phyloP scores from a whole-genome alignment of 1,140 invertebrate species.

The Olivierus martensii region DNA sequence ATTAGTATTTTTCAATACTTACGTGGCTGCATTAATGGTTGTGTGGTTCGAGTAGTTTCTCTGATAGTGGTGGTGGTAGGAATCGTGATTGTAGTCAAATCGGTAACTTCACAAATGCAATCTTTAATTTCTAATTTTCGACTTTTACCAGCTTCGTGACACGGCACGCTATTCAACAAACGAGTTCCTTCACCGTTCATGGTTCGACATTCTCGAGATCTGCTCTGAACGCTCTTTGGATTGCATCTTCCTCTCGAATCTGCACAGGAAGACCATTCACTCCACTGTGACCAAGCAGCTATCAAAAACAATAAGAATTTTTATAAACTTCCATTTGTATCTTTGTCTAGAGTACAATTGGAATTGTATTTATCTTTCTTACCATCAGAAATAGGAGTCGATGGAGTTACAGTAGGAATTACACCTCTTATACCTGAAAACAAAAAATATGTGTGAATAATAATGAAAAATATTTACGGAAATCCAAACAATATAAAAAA shows the following conservation, averaged over 20 bases:
- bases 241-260: neutral
- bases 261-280: neutral
- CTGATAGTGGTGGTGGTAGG: neutral
- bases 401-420: neutral
- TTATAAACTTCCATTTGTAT: neutral
- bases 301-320: too few relatives aligned
- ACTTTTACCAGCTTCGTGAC: neutral
- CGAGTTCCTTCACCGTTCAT: neutral
- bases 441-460: neutral
- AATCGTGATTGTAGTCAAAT: too few relatives aligned
- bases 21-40: neutral
- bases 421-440: neutral
- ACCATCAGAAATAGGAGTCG: neutral
- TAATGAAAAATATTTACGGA: neutral
- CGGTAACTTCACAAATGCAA: neutral
- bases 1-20: too few relatives aligned
- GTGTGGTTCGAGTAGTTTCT: neutral
- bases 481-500: neutral
- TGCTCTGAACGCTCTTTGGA: neutral
- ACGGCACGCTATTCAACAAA: neutral
- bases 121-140: neutral
- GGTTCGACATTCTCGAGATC: neutral
- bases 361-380: neutral
- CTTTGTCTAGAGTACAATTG: neutral
- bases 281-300: neutral